Percentiles rank a stretch among this genome's conserved stretches.
These are phyloP conservation scores for Accipiter virgatus DNA, from an alignment of 2,113 vertebrate genomes.

Conservation along the genomic window DNA sequence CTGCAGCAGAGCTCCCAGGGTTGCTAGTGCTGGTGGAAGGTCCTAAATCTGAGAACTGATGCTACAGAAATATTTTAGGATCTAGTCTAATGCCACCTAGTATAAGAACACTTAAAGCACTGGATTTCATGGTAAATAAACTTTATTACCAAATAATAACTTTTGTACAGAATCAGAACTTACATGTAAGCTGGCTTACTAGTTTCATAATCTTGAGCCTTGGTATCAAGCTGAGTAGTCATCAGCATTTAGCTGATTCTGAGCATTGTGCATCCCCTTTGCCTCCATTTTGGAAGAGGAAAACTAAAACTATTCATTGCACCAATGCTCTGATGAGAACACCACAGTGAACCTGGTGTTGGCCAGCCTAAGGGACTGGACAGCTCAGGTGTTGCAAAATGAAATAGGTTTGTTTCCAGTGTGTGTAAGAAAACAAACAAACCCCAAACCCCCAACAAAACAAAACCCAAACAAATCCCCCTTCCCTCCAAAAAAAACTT, in stretches of 20 bases:
- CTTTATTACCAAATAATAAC: not conserved
- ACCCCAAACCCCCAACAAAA: not conserved
- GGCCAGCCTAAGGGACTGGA: not conserved
- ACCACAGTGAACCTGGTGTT: not conserved
- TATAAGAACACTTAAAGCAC: not conserved
- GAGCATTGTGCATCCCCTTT: not conserved
- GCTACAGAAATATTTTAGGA: not conserved
- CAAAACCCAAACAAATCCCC: not conserved
- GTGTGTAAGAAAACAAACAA: not conserved
- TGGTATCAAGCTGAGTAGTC: not conserved
- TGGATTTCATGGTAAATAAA: not conserved
- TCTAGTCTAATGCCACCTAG: not conserved
- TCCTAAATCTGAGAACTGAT: not conserved
- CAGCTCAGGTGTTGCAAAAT: not conserved
- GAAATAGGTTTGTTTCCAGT: not conserved
- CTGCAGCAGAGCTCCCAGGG: not conserved
- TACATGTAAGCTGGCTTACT: not conserved
- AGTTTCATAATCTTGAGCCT: not conserved
- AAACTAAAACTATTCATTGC: not conserved
- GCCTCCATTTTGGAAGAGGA: not conserved
- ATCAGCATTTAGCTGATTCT: not conserved
- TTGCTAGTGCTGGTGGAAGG: not conserved
- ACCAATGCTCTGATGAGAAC: fast-evolving
- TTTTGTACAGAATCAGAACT: not conserved
- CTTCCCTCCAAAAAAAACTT: too few relatives aligned